Evolutionary conservation across 1,140 invertebrate species (phyloP).

Genomic region (Pseudomyrmex cubaensis): DNA sequence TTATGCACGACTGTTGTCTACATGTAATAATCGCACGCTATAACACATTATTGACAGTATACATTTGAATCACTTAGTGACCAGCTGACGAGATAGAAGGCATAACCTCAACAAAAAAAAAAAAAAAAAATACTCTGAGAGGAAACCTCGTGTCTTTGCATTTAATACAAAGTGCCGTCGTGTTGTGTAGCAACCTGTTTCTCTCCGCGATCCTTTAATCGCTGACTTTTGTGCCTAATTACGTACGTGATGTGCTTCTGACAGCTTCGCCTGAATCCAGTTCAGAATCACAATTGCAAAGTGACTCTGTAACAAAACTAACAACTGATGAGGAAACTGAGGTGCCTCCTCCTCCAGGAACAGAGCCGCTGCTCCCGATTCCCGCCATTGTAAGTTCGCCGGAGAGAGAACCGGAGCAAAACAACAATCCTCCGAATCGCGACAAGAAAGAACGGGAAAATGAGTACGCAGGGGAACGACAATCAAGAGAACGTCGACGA

Average conservation of each 20-base stretch:
- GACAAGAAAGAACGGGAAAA: slow-evolving; percentile 79
- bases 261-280: slow-evolving; percentile 75
- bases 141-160: neutral
- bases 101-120: slow-evolving; percentile 53
- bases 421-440: slow-evolving; percentile 60
- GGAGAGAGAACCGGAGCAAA: slow-evolving; percentile 74
- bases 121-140: slow-evolving; percentile 23
- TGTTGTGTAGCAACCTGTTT: neutral
- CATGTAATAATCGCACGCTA: neutral
- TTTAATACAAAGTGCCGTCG: neutral
- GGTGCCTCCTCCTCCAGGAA: slow-evolving; percentile 83
- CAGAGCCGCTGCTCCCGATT: slow-evolving; percentile 83
- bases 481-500: slow-evolving; percentile 80
- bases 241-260: slow-evolving; percentile 56
- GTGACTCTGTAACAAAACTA: slow-evolving; percentile 75
- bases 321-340: slow-evolving; percentile 80
- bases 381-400: slow-evolving; percentile 75
- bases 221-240: slow-evolving; percentile 4
- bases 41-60: neutral
- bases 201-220: slow-evolving; percentile 11
- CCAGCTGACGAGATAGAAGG: slow-evolving; percentile 36
- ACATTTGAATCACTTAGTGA: slow-evolving; percentile 3
- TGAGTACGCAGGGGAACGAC: slow-evolving; percentile 77
- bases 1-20: neutral
- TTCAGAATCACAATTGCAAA: slow-evolving; percentile 74